A percentile compares a stretch with the other conserved stretches of the same genome.
phyloP scores from a whole-genome alignment of 2,888 invertebrate species.

The Trissonchulus sp. region DNA sequence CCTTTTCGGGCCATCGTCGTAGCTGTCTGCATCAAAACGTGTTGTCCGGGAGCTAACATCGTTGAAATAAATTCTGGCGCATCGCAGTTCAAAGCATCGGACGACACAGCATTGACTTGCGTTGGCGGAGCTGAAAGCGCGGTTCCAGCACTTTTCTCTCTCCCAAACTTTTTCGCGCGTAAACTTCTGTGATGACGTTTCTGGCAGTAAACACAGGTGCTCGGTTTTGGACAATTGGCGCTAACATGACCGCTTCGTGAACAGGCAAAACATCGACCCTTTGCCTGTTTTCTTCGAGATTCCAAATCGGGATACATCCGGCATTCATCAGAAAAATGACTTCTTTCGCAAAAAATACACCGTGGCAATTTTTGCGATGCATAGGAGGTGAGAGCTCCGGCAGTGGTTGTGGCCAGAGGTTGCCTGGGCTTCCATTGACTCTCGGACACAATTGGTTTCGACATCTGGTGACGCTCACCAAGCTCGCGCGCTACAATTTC shows the following conservation, averaged over 20 bases:
- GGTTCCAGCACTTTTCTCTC: background rate
- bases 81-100: background rate
- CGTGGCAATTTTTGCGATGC: background rate
- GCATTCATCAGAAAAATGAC: constrained; percentile 24
- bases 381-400: background rate
- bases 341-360: background rate
- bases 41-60: background rate
- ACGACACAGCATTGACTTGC: no score
- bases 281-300: background rate
- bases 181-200: constrained; percentile 17
- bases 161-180: constrained; percentile 9
- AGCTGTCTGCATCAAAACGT: constrained; percentile 2
- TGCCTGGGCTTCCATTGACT: background rate
- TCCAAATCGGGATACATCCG: constrained; percentile 1
- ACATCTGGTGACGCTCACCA: background rate
- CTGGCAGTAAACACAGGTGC: constrained; percentile 14
- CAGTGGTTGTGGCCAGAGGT: background rate
- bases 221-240: background rate
- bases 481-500: constrained; percentile 23
- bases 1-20: background rate
- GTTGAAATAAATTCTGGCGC: background rate
- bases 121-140: background rate
- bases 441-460: background rate
- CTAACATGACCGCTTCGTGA: background rate
- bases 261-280: constrained; percentile 20